Conservation (phyloP, 2,113 vertebrate species). For the Pomatorhinus ruficollis region DNA sequence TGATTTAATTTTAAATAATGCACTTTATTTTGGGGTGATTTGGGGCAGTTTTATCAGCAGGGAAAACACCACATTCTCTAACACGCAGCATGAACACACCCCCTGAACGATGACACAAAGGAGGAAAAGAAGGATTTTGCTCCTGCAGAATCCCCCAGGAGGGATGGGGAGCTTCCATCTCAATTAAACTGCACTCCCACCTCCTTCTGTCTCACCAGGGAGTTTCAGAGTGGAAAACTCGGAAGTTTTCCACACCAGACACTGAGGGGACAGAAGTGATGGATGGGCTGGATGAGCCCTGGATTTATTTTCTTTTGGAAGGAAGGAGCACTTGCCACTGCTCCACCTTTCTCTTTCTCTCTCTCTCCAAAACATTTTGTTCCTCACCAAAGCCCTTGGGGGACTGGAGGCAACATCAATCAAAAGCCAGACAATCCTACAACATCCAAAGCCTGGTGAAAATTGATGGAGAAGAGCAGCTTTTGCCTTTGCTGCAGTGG, state of each 20-base stretch:
- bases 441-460: background rate
- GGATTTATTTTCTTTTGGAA: background rate
- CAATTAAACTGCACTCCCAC: background rate
- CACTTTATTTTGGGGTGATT: background rate
- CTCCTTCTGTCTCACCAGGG: background rate
- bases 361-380: background rate
- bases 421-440: background rate
- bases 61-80: background rate
- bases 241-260: background rate
- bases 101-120: rapidly evolving
- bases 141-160: background rate
- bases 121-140: background rate
- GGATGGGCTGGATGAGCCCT: background rate
- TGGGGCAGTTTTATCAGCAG: background rate
- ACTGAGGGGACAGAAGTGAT: background rate
- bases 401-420: background rate
- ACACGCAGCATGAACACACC: background rate
- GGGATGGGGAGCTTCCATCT: background rate
- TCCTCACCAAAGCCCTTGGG: background rate
- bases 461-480: background rate
- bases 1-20: background rate
- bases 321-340: background rate
- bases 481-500: background rate
- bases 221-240: background rate
- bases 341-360: background rate